Percentiles rank a stretch among this genome's conserved stretches.
Evolutionary conservation across 1,140 invertebrate genomes (phyloP).

Genomic region (Drosophila gunungcola): DNA sequence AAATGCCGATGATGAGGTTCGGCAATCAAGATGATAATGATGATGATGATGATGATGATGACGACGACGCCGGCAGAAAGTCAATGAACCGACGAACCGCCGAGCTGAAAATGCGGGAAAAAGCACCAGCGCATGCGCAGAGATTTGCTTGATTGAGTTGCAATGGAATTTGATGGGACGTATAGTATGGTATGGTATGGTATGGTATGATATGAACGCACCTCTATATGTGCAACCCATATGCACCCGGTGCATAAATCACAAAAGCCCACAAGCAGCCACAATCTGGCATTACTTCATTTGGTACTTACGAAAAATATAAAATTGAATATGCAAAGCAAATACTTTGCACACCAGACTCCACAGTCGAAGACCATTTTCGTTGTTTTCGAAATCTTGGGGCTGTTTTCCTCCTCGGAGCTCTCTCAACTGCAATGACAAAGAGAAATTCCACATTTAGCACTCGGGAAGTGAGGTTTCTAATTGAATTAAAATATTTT

Average conservation of each 20-base stretch:
- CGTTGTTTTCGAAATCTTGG: slow-evolving; percentile 77
- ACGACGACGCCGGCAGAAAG: slow-evolving; percentile 55
- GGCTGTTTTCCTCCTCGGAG: slow-evolving; percentile 56
- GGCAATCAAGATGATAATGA: slow-evolving; percentile 25
- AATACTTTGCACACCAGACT: slow-evolving; percentile 89
- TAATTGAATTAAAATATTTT: slow-evolving; percentile 53
- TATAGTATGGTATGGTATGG: not conserved
- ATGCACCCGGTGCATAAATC: slow-evolving; percentile 20
- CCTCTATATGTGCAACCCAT: not conserved
- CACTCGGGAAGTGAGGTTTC: slow-evolving; percentile 8
- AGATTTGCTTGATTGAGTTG: slow-evolving; percentile 78
- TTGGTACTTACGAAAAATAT: slow-evolving; percentile 89
- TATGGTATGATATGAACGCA: slow-evolving; percentile 15
- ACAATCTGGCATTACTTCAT: not conserved
- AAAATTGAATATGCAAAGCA: slow-evolving; percentile 91
- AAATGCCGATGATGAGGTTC: slow-evolving; percentile 39
- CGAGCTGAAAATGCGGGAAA: slow-evolving; percentile 61
- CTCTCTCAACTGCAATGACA: slow-evolving; percentile 53
- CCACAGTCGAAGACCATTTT: slow-evolving; percentile 86
- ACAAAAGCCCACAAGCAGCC: not conserved
- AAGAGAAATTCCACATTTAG: slow-evolving; percentile 31
- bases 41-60: slow-evolving; percentile 22
- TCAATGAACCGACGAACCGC: slow-evolving; percentile 62
- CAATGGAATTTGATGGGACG: slow-evolving; percentile 39
- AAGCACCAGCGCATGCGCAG: slow-evolving; percentile 74